These are phyloP conservation scores for Sceloporus tristichus DNA, from an alignment of 2,113 vertebrate species.

Conservation along the genomic window DNA sequence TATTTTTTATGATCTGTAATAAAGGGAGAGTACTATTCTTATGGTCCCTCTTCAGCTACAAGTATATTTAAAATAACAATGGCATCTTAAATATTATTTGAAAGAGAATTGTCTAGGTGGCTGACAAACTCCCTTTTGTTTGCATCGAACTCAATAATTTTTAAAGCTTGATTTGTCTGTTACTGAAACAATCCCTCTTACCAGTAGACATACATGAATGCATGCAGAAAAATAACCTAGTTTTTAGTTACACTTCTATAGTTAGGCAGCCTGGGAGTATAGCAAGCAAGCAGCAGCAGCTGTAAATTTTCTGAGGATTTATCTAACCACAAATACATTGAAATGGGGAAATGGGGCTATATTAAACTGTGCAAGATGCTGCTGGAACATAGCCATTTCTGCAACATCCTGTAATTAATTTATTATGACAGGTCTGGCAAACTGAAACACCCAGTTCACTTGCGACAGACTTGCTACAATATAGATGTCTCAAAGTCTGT, in stretches of 20 bases:
- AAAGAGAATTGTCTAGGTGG: not conserved
- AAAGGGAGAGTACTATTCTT: not conserved
- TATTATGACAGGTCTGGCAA: slow-evolving; percentile 98
- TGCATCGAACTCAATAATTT: slow-evolving; percentile 46
- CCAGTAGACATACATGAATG: slow-evolving; percentile 72
- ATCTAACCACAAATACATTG: slow-evolving; percentile 94
- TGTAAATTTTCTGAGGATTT: slow-evolving; percentile 92
- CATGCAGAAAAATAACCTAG: slow-evolving; percentile 68
- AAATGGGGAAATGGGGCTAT: slow-evolving; percentile 96
- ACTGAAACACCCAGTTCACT: slow-evolving; percentile 98
- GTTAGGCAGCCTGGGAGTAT: slow-evolving; percentile 81
- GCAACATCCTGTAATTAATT: slow-evolving; percentile 99
- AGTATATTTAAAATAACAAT: not conserved
- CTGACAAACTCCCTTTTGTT: slow-evolving; percentile 42
- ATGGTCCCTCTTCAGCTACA: not conserved
- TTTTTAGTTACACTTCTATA: slow-evolving; percentile 74
- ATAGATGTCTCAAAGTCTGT: slow-evolving; percentile 73
- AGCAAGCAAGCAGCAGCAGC: slow-evolving; percentile 92
- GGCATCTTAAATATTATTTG: slow-evolving; percentile 25
- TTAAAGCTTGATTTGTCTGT: slow-evolving; percentile 62
- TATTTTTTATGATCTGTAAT: not conserved
- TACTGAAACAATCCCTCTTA: slow-evolving; percentile 68
- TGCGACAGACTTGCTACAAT: slow-evolving; percentile 88
- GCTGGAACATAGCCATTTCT: slow-evolving; percentile 90
- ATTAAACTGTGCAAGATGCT: slow-evolving; percentile 93